Evolutionary conservation across 2,888 invertebrate genomes (phyloP), one percentile per base, ranked within the genome.

Genomic region (Drosophila aldrichi): DNA sequence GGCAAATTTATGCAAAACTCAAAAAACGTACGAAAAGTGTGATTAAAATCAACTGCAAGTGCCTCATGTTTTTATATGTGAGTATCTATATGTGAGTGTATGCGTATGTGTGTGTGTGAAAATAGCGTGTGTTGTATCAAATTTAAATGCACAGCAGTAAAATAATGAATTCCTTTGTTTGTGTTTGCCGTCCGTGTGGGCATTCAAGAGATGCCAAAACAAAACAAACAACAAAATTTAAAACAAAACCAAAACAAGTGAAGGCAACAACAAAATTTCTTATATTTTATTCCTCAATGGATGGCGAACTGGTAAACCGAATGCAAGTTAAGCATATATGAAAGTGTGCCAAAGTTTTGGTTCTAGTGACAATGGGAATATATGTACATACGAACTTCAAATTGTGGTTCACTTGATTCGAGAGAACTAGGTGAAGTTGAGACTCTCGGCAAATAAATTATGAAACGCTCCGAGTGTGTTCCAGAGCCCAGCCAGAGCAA

Each of bases 131-230:
- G 81, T 86, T 89, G 82, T 82, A 81, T 89, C 77, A 85, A 88
- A 87, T 87, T 89, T 77, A 88, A 86, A 87, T 89, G 77, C 88
- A 89, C 88, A 85, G 66, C 79, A 72, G 88, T 70, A 75, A 78
- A 81, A 89, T 89, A 87, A 87, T 87, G 86, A 89, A 89, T 85
- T 87, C 88, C 74, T 88, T 89, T 87, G 89, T 88, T 87, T 90
- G 76, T 82, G 63, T 67, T 72, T 70, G 41, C 38, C 44, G 70
- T 64, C 59, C 66, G 59, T 73, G 65, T 59, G 70, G 60, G 48
- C 59, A 62, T 58, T 52, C 55, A 60, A 52, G 57, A 64, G 54
- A 40, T 74, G 76, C 49, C 51, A 74, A 67, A 62, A 54, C 48
- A 72, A 69, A 68, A 57, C 57, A 63, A 66, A 68, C n/a, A 44